These are phyloP conservation scores for Eristalis pertinax DNA, from an alignment of 2,888 invertebrate genomes.

Conservation along the genomic window DNA sequence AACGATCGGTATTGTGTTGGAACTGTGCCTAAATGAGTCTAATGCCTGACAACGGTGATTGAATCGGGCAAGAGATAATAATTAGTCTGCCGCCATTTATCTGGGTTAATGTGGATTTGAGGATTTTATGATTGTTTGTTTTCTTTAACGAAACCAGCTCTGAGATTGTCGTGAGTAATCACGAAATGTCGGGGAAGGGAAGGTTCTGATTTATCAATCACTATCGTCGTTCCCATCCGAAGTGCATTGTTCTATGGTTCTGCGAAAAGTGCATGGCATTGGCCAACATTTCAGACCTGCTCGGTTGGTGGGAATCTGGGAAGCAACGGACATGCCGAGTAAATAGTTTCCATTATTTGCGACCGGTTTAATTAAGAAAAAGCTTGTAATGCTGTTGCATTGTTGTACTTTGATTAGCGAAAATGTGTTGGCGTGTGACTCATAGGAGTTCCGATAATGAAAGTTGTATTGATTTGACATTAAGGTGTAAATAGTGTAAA, in stretches of 20 bases:
- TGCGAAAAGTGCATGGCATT: not conserved
- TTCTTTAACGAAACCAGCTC: not conserved
- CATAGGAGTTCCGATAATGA: not conserved
- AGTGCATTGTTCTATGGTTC: not conserved
- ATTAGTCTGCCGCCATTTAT: slow-evolving; percentile 38
- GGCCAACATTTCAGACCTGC: not conserved
- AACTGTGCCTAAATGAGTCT: slow-evolving; percentile 44
- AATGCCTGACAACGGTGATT: slow-evolving; percentile 21
- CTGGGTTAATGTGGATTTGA: slow-evolving; percentile 20
- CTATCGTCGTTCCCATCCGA: not conserved
- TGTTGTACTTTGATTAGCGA: not conserved
- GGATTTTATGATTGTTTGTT: slow-evolving; percentile 13
- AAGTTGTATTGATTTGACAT: not conserved
- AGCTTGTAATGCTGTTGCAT: not conserved
- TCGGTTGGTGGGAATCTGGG: not conserved
- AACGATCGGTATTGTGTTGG: slow-evolving; percentile 23
- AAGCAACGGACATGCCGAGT: not conserved
- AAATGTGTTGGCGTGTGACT: not conserved
- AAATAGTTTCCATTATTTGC: not conserved
- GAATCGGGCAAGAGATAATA: slow-evolving; percentile 28
- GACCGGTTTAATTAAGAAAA: not conserved
- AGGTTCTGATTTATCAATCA: not conserved
- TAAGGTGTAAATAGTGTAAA: not conserved
- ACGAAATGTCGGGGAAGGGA: not conserved
- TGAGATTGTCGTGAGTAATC: not conserved